phyloP scores from a whole-genome alignment of 30 jellyfish, hydroid and myxozoan species.

The Sanderia malayensis region DNA sequence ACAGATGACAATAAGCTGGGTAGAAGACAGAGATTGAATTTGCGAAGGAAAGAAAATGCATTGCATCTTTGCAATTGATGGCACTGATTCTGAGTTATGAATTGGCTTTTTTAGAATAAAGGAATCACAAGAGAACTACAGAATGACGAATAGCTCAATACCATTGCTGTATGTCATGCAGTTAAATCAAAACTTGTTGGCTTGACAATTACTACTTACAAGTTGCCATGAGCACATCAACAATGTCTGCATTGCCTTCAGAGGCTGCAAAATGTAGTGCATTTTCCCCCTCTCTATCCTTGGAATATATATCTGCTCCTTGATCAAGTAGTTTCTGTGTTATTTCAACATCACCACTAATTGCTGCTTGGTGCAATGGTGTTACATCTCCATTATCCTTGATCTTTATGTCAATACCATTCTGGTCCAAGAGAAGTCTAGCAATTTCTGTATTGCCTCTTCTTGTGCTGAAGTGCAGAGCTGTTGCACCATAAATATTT shows the following conservation, averaged over 20 bases:
- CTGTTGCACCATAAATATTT: conserved; percentile 70
- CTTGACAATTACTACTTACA: conserved; percentile 42
- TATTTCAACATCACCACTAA: conserved; percentile 78
- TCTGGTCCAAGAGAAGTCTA: conserved; percentile 40
- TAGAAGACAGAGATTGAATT: too few species aligned
- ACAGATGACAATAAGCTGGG: too few species aligned
- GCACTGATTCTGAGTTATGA: too few species aligned
- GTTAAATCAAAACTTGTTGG: too few species aligned
- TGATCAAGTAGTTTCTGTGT: conserved; percentile 37
- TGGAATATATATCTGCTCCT: conserved; percentile 72
- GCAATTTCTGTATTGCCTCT: conserved; percentile 78
- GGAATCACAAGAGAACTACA: too few species aligned
- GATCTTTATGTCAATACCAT: conserved; percentile 46
- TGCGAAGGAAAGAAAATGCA: too few species aligned
- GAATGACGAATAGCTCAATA: too few species aligned
- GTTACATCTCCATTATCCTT: conserved; percentile 62
- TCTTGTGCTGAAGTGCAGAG: conserved; percentile 79
- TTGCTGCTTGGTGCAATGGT: conserved; percentile 82
- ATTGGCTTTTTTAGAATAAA: too few species aligned
- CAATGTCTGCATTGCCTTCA: conserved; percentile 55
- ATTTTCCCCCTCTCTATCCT: conserved; percentile 70
- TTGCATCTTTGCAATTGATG: too few species aligned
- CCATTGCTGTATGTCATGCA: too few species aligned
- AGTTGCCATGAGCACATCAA: conserved; percentile 44
- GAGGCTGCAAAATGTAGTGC: conserved; percentile 89